Conservation (phyloP, 2,113 vertebrate genomes). For the Erythrolamprus reginae region DNA sequence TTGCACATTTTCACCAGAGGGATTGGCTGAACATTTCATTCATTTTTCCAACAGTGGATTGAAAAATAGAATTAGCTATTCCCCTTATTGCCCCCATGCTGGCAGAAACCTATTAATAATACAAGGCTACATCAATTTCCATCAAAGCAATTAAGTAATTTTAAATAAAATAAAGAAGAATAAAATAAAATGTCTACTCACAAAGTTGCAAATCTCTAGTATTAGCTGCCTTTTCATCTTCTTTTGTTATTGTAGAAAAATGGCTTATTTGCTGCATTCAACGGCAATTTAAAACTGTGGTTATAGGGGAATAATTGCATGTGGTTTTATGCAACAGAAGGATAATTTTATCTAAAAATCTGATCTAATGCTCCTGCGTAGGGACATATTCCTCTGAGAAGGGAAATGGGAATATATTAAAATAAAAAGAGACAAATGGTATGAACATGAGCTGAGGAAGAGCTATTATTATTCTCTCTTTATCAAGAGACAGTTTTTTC, state of each 20-base stretch:
- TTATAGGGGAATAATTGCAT: slow-evolving; percentile 60
- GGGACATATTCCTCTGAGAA: slow-evolving; percentile 51
- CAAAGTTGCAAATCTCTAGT: slow-evolving; percentile 42
- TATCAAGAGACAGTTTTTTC: slow-evolving; percentile 46
- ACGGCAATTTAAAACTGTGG: slow-evolving; percentile 55
- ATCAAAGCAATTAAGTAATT: slow-evolving; percentile 46
- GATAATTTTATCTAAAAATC: slow-evolving; percentile 67
- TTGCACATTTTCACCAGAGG: neutral
- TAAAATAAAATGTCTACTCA: slow-evolving; percentile 39
- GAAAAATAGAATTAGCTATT: slow-evolving; percentile 41
- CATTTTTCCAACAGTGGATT: neutral
- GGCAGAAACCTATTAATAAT: slow-evolving; percentile 54
- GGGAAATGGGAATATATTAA: slow-evolving; percentile 46
- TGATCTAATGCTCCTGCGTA: slow-evolving; percentile 53
- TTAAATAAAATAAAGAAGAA: slow-evolving; percentile 41
- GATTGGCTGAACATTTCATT: neutral
- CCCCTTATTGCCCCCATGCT: neutral
- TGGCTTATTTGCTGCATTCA: slow-evolving; percentile 65
- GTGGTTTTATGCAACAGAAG: slow-evolving; percentile 59
- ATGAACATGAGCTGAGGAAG: slow-evolving; percentile 51
- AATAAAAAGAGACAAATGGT: slow-evolving; percentile 51
- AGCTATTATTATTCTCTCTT: slow-evolving; percentile 66
- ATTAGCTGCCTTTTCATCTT: slow-evolving; percentile 61
- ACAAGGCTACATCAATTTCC: slow-evolving; percentile 25
- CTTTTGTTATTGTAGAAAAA: slow-evolving; percentile 58